Evolutionary conservation across 2,888 invertebrate genomes (phyloP).

Genomic region (Masnerella sp.): DNA sequence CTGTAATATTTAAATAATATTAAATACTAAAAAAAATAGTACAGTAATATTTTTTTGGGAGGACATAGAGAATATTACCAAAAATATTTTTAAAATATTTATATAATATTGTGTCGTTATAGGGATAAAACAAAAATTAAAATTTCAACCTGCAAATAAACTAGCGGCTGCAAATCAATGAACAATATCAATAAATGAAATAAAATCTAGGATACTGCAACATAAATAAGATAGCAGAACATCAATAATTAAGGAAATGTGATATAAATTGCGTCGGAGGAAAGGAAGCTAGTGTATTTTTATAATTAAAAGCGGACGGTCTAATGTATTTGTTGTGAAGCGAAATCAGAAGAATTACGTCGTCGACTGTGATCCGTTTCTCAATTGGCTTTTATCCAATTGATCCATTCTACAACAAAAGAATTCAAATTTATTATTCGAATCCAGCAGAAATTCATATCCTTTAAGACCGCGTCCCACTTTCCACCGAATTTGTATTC

Average conservation of each 20-base stretch:
- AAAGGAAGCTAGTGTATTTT: conserved; percentile 31
- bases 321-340: conserved; percentile 44
- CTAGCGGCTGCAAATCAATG: no score
- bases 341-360: conserved; percentile 47
- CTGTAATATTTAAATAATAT: no score
- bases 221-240: neutral
- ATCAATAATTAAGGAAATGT: conserved; percentile 5
- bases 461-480: conserved; percentile 45
- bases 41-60: no score
- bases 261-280: neutral
- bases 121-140: no score
- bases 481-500: conserved; percentile 36
- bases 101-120: no score
- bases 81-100: no score
- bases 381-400: conserved; percentile 57
- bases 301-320: conserved; percentile 31
- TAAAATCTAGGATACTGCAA: no score
- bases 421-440: conserved; percentile 49
- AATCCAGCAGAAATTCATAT: conserved; percentile 33
- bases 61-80: no score
- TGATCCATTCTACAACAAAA: conserved; percentile 49
- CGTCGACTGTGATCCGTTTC: conserved; percentile 42
- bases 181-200: neutral
- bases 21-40: no score
- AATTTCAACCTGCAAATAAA: no score